phyloP scores from a whole-genome alignment of 2,113 vertebrate genomes.

The Eptesicus fuscus region DNA sequence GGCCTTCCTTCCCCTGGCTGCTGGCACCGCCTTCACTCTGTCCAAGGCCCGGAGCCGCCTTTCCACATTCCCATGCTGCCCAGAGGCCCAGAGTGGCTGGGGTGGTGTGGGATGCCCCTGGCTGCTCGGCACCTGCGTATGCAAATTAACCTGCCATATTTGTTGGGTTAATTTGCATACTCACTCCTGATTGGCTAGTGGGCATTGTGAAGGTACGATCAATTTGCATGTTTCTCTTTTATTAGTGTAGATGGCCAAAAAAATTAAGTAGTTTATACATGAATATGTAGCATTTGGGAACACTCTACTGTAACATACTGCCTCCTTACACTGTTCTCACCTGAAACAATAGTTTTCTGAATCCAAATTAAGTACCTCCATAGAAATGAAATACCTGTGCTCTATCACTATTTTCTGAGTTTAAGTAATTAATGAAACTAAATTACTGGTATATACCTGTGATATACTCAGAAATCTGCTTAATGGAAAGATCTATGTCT shows the following conservation, averaged over 20 bases:
- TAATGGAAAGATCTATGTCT: neutral
- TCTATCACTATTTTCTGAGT: neutral
- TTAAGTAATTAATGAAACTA: neutral
- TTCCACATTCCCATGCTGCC: no score
- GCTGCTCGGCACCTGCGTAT: no score
- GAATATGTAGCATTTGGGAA: neutral
- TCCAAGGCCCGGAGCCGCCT: no score
- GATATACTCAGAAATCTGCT: neutral
- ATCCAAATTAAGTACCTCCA: neutral
- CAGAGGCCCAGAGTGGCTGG: no score
- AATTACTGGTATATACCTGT: neutral
- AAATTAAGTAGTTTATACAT: neutral
- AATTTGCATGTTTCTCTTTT: no score
- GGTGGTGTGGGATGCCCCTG: no score
- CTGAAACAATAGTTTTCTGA: neutral
- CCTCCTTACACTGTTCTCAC: neutral
- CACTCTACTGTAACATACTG: neutral
- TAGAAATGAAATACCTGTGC: neutral
- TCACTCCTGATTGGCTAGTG: no score
- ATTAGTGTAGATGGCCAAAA: neutral
- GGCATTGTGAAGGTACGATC: no score
- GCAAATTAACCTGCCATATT: no score
- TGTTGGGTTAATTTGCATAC: no score
- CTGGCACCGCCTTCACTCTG: no score
- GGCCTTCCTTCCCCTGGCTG: no score